Evolutionary conservation across 2,113 vertebrate species (phyloP).

Genomic region (Protobothrops mucrosquamatus): DNA sequence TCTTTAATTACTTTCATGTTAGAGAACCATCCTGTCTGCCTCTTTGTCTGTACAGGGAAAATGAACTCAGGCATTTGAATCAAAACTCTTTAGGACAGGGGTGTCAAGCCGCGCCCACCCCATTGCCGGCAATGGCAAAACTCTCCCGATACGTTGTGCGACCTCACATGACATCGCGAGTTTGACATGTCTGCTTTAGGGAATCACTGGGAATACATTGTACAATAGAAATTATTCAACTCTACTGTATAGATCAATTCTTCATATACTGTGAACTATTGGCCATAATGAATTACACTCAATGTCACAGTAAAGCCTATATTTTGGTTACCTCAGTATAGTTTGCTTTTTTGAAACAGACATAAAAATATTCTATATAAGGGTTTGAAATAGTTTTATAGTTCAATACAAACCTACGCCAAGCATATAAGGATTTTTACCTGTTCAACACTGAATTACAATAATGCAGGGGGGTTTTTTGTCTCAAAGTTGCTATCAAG

Average conservation of each 20-base stretch:
- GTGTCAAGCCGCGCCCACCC: too few species aligned
- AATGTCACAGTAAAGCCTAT: slow-evolving; percentile 19
- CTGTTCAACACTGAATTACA: slow-evolving; percentile 14
- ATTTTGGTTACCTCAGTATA: slow-evolving; percentile 52
- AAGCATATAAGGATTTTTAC: slow-evolving; percentile 48
- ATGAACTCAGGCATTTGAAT: slow-evolving; percentile 52
- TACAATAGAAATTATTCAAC: slow-evolving; percentile 59
- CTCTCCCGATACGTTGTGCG: too few species aligned
- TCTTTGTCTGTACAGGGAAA: slow-evolving; percentile 33
- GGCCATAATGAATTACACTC: slow-evolving; percentile 39
- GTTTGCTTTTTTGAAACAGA: slow-evolving; percentile 1
- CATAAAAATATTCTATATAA: slow-evolving; percentile 14
- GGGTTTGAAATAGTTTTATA: slow-evolving; percentile 42
- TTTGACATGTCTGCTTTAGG: slow-evolving; percentile 30
- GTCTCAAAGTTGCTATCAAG: slow-evolving; percentile 19
- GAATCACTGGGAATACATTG: slow-evolving; percentile 40
- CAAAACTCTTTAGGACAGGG: slow-evolving; percentile 54
- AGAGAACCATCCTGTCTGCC: slow-evolving; percentile 18
- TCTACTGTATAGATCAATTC: slow-evolving; percentile 51
- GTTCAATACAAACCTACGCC: slow-evolving; percentile 21
- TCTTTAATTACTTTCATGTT: slow-evolving; percentile 32
- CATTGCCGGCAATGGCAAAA: too few species aligned
- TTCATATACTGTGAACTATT: slow-evolving; percentile 17
- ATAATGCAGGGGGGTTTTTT: neutral
- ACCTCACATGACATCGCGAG: too few species aligned